Percentiles rank a stretch among this genome's conserved stretches.
These are phyloP conservation scores for Nannospalax galili DNA, from an alignment of 2,113 vertebrate species.

Conservation along the genomic window DNA sequence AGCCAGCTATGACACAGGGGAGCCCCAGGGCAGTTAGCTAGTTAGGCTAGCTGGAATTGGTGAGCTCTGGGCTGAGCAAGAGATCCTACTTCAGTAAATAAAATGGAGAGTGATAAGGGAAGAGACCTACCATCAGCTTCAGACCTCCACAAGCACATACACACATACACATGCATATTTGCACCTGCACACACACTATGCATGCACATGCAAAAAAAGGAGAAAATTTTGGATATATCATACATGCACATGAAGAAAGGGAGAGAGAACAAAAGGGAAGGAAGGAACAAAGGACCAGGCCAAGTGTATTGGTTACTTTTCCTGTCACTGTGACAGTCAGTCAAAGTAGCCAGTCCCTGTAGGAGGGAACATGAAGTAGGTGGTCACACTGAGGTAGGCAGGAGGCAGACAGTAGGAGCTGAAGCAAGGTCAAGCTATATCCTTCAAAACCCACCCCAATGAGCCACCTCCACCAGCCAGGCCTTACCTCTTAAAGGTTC, in stretches of 20 bases:
- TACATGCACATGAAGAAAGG: neutral
- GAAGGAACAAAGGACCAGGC: neutral
- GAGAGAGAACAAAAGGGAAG: no score
- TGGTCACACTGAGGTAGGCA: neutral
- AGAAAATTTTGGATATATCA: neutral
- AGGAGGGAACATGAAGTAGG: neutral
- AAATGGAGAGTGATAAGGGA: neutral
- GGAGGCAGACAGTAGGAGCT: neutral
- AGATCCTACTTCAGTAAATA: neutral
- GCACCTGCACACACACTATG: neutral
- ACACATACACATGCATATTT: neutral
- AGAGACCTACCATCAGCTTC: neutral
- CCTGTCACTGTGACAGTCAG: neutral
- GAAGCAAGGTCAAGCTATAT: neutral
- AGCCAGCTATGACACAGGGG: no score
- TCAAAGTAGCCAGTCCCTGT: neutral
- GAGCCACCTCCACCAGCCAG: neutral
- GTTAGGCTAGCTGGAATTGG: neutral
- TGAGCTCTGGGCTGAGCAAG: neutral
- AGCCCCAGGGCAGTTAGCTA: neutral
- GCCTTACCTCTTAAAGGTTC: neutral
- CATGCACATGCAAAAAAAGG: neutral
- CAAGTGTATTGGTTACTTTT: neutral
- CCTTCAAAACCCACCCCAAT: neutral
- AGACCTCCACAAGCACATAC: neutral